A percentile compares a stretch with the other conserved stretches of the same genome.
These are phyloP conservation scores for Tautogolabrus adspersus DNA, from an alignment of 2,113 vertebrate genomes.

Conservation along the genomic window DNA sequence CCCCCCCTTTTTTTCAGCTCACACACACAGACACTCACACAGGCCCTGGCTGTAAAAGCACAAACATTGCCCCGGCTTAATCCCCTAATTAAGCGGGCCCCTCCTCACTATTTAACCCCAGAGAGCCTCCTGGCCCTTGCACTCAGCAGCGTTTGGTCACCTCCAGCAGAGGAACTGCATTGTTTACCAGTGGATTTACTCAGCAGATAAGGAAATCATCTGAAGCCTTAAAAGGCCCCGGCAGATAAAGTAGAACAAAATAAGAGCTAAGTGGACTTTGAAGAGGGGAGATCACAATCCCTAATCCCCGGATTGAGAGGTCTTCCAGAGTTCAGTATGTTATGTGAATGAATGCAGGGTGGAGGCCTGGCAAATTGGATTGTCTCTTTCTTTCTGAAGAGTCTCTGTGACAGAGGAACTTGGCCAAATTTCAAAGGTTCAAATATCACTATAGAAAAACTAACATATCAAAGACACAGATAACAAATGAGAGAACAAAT, in stretches of 20 bases:
- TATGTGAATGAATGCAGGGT: constrained; percentile 77
- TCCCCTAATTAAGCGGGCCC: constrained; percentile 84
- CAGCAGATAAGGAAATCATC: constrained; percentile 77
- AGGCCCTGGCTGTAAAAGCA: constrained; percentile 82
- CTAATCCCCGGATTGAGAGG: constrained; percentile 82
- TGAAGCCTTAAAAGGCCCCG: constrained; percentile 70
- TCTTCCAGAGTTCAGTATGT: constrained; percentile 81
- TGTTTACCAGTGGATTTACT: constrained; percentile 83
- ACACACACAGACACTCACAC: constrained; percentile 49
- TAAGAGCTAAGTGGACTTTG: constrained; percentile 73
- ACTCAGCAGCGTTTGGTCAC: constrained; percentile 79
- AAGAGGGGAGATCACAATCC: constrained; percentile 81
- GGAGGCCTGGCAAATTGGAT: constrained; percentile 81
- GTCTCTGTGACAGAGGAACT: constrained; percentile 40
- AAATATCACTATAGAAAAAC: constrained; percentile 34
- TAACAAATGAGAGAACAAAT: not conserved
- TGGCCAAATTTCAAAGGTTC: constrained; percentile 30
- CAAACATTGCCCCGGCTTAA: constrained; percentile 79
- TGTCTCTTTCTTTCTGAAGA: constrained; percentile 59
- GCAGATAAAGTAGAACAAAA: constrained; percentile 79
- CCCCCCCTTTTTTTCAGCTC: not conserved
- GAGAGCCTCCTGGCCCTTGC: constrained; percentile 72
- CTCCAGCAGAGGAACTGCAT: constrained; percentile 81
- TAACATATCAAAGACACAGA: constrained; percentile 33
- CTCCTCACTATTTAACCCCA: constrained; percentile 79